These are phyloP conservation scores for Sicus ferrugineus DNA, from an alignment of 2,888 invertebrate species.

Conservation along the genomic window DNA sequence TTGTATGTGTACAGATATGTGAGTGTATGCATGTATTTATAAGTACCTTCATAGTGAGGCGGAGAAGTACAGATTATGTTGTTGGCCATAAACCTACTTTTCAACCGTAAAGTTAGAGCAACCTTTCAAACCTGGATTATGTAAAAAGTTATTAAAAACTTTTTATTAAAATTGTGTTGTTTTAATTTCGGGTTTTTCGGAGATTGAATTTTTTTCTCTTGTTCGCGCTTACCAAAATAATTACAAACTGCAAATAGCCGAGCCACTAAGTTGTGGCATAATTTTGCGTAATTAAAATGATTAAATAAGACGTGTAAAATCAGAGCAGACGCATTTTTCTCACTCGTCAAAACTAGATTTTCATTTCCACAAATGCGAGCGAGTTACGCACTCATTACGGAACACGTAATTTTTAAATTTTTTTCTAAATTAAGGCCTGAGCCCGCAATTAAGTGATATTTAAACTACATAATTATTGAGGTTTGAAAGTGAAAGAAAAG, in stretches of 20 bases:
- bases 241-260: neutral
- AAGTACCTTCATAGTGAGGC: neutral
- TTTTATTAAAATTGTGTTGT: constrained; percentile 18
- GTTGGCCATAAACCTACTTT: constrained; percentile 16
- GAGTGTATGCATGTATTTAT: neutral
- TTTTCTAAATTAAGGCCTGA: too few species aligned
- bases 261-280: constrained; percentile 11
- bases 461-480: neutral
- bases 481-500: neutral
- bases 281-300: constrained; percentile 15
- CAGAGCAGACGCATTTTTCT: constrained; percentile 15
- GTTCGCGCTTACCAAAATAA: neutral
- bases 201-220: too few species aligned
- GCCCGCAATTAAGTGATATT: constrained; percentile 12
- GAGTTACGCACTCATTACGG: constrained; percentile 9
- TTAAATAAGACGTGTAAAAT: constrained; percentile 2
- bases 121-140: constrained; percentile 24
- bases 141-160: constrained; percentile 21
- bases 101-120: constrained; percentile 11
- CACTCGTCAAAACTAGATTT: neutral
- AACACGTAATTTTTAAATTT: neutral
- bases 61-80: neutral
- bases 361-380: neutral
- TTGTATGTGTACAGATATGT: neutral
- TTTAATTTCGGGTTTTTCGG: neutral